Conservation (phyloP, 2,888 invertebrate species). For the Stenoptilia bipunctidactyla region DNA sequence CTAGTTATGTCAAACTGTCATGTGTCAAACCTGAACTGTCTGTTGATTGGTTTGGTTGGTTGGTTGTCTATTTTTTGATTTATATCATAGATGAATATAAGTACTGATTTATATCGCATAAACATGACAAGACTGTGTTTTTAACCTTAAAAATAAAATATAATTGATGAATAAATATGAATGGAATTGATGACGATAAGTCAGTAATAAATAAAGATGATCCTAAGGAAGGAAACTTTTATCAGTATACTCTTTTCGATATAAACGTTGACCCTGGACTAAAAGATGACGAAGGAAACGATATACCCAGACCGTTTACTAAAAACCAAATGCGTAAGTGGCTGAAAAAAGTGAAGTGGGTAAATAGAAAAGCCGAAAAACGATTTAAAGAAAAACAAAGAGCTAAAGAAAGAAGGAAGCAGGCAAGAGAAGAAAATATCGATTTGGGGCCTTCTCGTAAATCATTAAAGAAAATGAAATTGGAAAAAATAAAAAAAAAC, state of each 20-base stretch:
- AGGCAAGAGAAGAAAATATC: constrained; percentile 79
- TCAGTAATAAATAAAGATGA: too few species aligned
- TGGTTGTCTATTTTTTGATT: too few species aligned
- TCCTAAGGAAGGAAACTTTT: constrained; percentile 21
- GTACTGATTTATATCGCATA: background rate
- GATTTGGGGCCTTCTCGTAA: constrained; percentile 85
- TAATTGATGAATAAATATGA: background rate
- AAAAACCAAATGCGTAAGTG: constrained; percentile 79
- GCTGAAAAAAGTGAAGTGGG: constrained; percentile 80
- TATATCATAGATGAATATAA: background rate
- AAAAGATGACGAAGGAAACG: constrained; percentile 53
- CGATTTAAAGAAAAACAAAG: constrained; percentile 79
- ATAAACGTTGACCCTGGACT: constrained; percentile 54
- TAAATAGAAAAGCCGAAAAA: constrained; percentile 76
- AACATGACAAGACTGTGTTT: too few species aligned
- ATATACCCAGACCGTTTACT: constrained; percentile 55
- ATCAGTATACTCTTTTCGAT: constrained; percentile 48
- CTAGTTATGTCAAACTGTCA: too few species aligned
- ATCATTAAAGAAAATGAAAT: constrained; percentile 79
- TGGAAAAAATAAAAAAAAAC: constrained; percentile 77
- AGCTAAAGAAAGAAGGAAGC: constrained; percentile 76
- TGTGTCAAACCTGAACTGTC: too few species aligned
- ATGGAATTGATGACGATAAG: background rate
- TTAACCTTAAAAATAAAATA: background rate
- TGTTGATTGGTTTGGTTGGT: too few species aligned